Percentiles rank a stretch among this genome's conserved stretches.
Conservation (phyloP, 2,113 vertebrate species). For the Siniperca knerii region DNA sequence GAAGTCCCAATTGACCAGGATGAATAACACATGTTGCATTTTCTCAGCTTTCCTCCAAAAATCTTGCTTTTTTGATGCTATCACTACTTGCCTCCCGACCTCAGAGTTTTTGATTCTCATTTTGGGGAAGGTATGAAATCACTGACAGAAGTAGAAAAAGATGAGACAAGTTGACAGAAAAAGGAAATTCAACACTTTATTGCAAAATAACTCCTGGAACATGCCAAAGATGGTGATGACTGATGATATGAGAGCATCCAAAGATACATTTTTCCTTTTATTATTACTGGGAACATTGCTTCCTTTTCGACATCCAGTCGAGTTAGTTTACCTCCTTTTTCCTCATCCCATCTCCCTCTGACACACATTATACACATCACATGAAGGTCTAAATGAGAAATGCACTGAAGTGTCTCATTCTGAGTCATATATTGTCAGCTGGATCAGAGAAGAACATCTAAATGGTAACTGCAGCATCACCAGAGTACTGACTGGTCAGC, state of each 20-base stretch:
- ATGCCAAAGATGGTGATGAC: neutral
- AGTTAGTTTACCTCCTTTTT: neutral
- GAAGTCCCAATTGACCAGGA: neutral
- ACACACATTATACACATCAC: slow-evolving; percentile 12
- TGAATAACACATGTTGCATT: neutral
- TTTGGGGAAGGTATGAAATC: neutral
- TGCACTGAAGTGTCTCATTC: slow-evolving; percentile 2
- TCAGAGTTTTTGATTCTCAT: neutral
- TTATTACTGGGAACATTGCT: slow-evolving; percentile 21
- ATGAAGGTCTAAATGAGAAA: slow-evolving; percentile 29
- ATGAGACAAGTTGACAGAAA: neutral
- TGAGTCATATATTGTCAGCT: slow-evolving; percentile 19
- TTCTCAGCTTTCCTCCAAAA: neutral
- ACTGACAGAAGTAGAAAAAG: neutral
- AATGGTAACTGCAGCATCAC: slow-evolving; percentile 7
- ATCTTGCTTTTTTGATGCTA: neutral
- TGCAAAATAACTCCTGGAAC: slow-evolving; percentile 8
- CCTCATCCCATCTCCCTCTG: slow-evolving; percentile 4
- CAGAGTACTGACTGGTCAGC: slow-evolving; percentile 14
- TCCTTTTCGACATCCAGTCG: neutral
- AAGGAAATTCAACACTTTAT: neutral
- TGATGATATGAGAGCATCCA: neutral
- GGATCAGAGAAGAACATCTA: slow-evolving; percentile 1
- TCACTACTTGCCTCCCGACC: neutral
- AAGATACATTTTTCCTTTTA: neutral